phyloP scores from a whole-genome alignment of 2,797 vertebrate genomes.

The Crenuchus spilurus region DNA sequence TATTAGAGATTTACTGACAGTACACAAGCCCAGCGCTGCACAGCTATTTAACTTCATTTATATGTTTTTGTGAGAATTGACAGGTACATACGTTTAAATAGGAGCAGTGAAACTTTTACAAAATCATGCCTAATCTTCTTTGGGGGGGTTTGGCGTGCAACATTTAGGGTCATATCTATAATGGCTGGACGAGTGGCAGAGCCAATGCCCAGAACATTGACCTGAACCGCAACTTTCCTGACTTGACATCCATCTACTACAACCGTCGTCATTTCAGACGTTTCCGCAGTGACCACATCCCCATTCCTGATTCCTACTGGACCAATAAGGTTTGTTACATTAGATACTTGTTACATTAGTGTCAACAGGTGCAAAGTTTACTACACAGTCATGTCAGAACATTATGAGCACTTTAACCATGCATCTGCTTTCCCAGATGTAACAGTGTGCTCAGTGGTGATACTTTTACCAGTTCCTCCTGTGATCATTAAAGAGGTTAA shows the following conservation, averaged over 20 bases:
- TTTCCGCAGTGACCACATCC: constrained; percentile 86
- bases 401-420: too few species aligned
- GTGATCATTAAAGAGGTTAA: too few species aligned
- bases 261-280: constrained; percentile 79
- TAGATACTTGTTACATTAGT: not conserved
- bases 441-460: too few species aligned
- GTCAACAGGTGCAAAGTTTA: not conserved
- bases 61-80: too few species aligned
- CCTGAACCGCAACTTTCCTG: constrained; percentile 96
- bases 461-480: too few species aligned
- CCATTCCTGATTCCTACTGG: constrained; percentile 94
- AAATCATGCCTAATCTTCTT: not conserved
- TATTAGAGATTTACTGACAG: not conserved
- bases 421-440: too few species aligned
- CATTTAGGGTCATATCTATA: constrained; percentile 88
- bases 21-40: not conserved
- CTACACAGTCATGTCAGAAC: too few species aligned
- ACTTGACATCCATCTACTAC: constrained; percentile 90
- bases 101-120: not conserved
- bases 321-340: constrained; percentile 85
- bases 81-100: too few species aligned
- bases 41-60: too few species aligned
- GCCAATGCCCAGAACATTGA: constrained; percentile 92
- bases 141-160: constrained; percentile 19
- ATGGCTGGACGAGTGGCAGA: constrained; percentile 91